A percentile compares a stretch with the other conserved stretches of the same genome.
phyloP scores from a whole-genome alignment of 2,113 vertebrate genomes.

The Etheostoma cragini region DNA sequence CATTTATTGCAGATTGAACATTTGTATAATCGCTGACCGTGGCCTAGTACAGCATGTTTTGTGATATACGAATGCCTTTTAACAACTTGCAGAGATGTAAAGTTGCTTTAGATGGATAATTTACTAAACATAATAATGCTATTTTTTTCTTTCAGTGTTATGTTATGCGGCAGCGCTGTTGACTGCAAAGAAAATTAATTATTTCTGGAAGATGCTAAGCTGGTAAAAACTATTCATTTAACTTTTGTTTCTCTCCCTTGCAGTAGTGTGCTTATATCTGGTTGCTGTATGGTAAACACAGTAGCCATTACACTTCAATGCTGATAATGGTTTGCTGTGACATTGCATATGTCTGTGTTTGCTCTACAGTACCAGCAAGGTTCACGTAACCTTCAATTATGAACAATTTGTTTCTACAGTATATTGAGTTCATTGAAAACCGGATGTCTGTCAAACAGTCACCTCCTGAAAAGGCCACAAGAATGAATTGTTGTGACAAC shows the following conservation, averaged over 20 bases:
- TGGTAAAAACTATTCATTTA: not conserved
- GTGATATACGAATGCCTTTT: slow-evolving; percentile 5
- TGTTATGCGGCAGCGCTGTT: slow-evolving; percentile 13
- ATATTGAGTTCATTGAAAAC: slow-evolving; percentile 14
- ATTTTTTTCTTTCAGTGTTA: slow-evolving; percentile 1
- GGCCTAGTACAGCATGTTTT: not conserved
- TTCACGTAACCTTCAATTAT: slow-evolving; percentile 9
- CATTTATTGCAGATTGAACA: slow-evolving; percentile 26
- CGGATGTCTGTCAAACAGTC: not conserved
- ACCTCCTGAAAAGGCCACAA: slow-evolving; percentile 13
- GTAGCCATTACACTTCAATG: not conserved
- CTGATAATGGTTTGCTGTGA: not conserved
- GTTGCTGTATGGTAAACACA: not conserved
- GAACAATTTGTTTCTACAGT: not conserved
- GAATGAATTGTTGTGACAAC: slow-evolving; percentile 4
- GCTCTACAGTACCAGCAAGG: not conserved
- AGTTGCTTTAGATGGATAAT: slow-evolving; percentile 6
- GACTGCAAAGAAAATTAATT: not conserved
- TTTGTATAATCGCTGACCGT: slow-evolving; percentile 33
- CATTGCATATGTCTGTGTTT: not conserved
- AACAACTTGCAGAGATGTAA: slow-evolving; percentile 21
- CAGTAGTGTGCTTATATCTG: not conserved
- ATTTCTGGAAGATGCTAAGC: slow-evolving; percentile 6
- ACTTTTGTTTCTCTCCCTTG: not conserved
- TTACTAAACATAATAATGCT: slow-evolving; percentile 26